Base-by-base conservation (phyloP, 2,888 invertebrate species). In the Proisotoma minuta region DNA sequence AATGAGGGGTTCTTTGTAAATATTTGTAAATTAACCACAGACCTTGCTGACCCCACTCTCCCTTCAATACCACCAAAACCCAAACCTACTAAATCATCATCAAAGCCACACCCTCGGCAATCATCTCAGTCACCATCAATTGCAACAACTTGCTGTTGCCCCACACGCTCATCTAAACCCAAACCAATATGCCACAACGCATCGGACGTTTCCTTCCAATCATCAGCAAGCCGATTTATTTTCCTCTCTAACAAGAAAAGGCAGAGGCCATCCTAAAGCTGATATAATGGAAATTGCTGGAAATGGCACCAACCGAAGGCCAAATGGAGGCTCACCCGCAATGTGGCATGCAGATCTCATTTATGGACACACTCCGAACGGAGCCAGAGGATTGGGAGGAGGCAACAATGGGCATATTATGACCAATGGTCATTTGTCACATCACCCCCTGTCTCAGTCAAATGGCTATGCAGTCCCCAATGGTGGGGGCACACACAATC, bases 31-130 rank as follows among this genome's bases (percentile, higher is more conserved):
- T 62, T 63, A 60, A 63, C 59, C 43, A 68, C 65, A 74, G 74
- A 73, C 73, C 67, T 62, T 73, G 68, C 68, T 73, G 71, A 73
- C 73, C 62, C 74, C 74, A 54, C 68, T 74, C 51, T 73, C 71
- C 69, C 72, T 73, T 60, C 73, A 73, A 61, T 73, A 74, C 60
- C 43, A 43, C 43, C 71, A 69, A 58, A 67, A 70, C 56, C 70
- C 72, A 60, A 67, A 68, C 58, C 59, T 59, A 48, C 60, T 61
- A 60, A 47, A 63, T 57, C 62, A 59, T 56, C 61, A 59, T 56
- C 68, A 71, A 56, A 65, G 62, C 43, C 65, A 66, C 57, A 62
- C 65, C 28, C 51, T 66, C 59, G 62, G 57, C 57, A 59, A 68
- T 27, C 66, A 65, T 51, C 63, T 63, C 43, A 65, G 68, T 54